Conservation (phyloP, 2,113 vertebrate genomes). For the Potamarius usumacintae region DNA sequence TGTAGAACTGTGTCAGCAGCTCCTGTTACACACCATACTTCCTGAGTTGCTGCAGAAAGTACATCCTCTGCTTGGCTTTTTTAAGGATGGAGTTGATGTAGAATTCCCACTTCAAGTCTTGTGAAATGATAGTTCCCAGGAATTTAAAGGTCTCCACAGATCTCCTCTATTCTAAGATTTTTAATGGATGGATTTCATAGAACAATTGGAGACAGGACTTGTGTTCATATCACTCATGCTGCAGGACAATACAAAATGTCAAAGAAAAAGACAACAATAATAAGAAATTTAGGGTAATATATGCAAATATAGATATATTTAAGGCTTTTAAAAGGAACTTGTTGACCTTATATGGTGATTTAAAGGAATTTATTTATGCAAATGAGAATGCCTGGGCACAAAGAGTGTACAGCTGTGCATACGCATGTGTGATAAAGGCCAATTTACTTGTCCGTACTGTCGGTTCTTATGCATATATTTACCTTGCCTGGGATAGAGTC, state of each 20-base stretch:
- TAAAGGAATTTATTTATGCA: background rate
- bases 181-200: background rate
- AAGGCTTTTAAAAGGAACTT: background rate
- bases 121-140: too few species aligned
- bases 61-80: too few species aligned
- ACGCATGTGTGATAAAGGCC: background rate
- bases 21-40: too few species aligned
- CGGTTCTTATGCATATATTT: background rate
- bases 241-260: too few species aligned
- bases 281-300: background rate
- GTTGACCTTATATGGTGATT: background rate
- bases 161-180: too few species aligned
- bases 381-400: background rate
- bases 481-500: too few species aligned
- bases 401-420: background rate
- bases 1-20: too few species aligned
- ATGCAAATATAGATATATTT: too few species aligned
- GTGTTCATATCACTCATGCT: background rate
- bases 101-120: too few species aligned
- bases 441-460: background rate
- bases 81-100: too few species aligned
- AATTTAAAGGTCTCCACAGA: too few species aligned
- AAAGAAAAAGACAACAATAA: background rate
- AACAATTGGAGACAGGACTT: background rate
- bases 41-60: too few species aligned